These are phyloP conservation scores for Lamprologus sp. DNA, from an alignment of 2,113 vertebrate species.

Conservation along the genomic window DNA sequence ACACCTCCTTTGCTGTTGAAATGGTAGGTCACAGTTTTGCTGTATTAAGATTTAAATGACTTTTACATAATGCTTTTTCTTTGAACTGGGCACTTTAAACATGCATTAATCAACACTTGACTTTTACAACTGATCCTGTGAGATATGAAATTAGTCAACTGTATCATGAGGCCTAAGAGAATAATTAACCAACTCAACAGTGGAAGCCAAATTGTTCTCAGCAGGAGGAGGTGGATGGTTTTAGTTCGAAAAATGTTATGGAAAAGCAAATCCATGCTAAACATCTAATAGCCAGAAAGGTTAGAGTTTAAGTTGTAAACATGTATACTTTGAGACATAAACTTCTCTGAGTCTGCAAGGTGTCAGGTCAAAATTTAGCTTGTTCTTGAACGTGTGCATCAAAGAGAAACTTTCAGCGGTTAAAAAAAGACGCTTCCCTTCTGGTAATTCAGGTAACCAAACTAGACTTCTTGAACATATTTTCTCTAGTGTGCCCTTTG, in stretches of 20 bases:
- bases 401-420: neutral
- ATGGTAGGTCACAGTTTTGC: neutral
- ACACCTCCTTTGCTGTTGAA: neutral
- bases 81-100: neutral
- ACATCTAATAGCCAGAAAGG: neutral
- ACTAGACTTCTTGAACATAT: neutral
- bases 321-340: neutral
- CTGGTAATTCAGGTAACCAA: neutral
- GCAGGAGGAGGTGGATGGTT: neutral
- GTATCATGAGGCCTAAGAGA: neutral
- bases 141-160: neutral
- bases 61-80: neutral
- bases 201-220: neutral
- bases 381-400: accelerated
- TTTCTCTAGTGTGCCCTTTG: neutral
- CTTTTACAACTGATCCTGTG: neutral
- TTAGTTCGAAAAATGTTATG: neutral
- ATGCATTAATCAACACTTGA: neutral
- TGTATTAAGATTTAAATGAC: neutral
- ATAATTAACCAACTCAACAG: neutral
- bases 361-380: neutral
- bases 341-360: neutral
- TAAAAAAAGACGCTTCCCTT: neutral
- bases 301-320: neutral
- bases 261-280: neutral